Evolutionary conservation across 2,888 invertebrate genomes (phyloP).

Genomic region (Nomada flava): DNA sequence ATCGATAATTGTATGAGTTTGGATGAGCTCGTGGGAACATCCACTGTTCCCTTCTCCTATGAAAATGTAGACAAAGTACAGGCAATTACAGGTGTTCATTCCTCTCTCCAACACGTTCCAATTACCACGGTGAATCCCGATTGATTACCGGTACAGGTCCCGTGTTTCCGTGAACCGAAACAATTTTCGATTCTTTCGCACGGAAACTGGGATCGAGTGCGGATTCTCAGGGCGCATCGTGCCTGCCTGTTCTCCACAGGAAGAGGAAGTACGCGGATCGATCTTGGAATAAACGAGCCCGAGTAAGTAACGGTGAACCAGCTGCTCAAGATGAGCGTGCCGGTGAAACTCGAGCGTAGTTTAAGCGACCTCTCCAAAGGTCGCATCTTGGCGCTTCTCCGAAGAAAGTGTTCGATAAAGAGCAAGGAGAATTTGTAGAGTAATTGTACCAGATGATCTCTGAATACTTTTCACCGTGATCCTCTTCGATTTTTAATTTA

Average conservation of each 20-base stretch:
- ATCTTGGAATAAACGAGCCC: slow-evolving; percentile 50
- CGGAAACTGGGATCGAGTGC: slow-evolving; percentile 43
- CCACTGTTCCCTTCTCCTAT: background rate
- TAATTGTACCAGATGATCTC: slow-evolving; percentile 23
- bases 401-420: slow-evolving; percentile 79
- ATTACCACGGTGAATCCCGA: slow-evolving; percentile 16
- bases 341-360: slow-evolving; percentile 81
- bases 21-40: background rate
- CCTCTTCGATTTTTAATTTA: background rate
- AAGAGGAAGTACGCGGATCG: slow-evolving; percentile 66
- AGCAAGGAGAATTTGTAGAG: slow-evolving; percentile 32
- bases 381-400: slow-evolving; percentile 71
- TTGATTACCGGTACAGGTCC: slow-evolving; percentile 10
- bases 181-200: slow-evolving; percentile 27
- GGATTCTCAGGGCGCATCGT: slow-evolving; percentile 42
- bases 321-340: slow-evolving; percentile 43
- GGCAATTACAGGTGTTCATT: background rate
- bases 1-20: no score
- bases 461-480: background rate
- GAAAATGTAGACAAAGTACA: background rate
- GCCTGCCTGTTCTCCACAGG: slow-evolving; percentile 35
- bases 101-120: background rate
- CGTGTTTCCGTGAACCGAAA: slow-evolving; percentile 32
- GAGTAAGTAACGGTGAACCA: slow-evolving; percentile 52
- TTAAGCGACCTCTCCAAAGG: slow-evolving; percentile 81